These are phyloP conservation scores for Smithornis capensis DNA, from an alignment of 2,113 vertebrate genomes.

Conservation along the genomic window DNA sequence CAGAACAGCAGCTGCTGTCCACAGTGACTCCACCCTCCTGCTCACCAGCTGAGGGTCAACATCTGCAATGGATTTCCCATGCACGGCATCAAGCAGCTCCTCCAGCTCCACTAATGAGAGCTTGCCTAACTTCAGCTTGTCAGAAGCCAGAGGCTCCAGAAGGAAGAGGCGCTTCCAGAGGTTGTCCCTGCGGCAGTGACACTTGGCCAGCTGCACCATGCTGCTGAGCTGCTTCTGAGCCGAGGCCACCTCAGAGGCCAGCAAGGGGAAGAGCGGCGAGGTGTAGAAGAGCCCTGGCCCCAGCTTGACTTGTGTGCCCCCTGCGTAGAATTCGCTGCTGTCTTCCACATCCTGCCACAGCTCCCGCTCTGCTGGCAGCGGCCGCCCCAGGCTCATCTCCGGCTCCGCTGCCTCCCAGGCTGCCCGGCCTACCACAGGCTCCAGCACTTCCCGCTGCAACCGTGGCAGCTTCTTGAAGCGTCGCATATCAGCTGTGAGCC, in stretches of 20 bases:
- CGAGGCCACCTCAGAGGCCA: conserved; percentile 85
- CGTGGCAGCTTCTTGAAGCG: conserved; percentile 92
- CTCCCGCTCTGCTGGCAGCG: conserved; percentile 64
- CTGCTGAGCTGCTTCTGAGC: conserved; percentile 86
- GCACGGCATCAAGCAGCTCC: conserved; percentile 91
- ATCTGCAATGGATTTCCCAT: conserved; percentile 89
- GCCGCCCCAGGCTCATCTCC: neutral
- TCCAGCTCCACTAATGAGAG: conserved; percentile 90
- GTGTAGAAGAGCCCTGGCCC: conserved; percentile 77
- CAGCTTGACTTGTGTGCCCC: conserved; percentile 45
- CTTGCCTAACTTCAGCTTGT: conserved; percentile 91
- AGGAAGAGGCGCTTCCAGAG: conserved; percentile 97
- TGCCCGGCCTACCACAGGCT: conserved; percentile 55
- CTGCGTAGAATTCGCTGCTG: conserved; percentile 72
- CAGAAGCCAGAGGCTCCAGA: conserved; percentile 88
- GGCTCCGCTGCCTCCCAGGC: conserved; percentile 63
- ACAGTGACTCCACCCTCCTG: neutral
- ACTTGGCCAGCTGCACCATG: conserved; percentile 92
- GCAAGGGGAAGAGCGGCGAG: conserved; percentile 85
- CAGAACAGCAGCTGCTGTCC: neutral
- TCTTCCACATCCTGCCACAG: conserved; percentile 78
- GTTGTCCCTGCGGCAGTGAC: conserved; percentile 94
- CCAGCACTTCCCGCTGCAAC: conserved; percentile 83
- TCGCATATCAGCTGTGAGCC: conserved; percentile 90
- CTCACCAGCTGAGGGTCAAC: conserved; percentile 95